phyloP scores from a whole-genome alignment of 2,888 invertebrate genomes.

The Tenthredo amoena region DNA sequence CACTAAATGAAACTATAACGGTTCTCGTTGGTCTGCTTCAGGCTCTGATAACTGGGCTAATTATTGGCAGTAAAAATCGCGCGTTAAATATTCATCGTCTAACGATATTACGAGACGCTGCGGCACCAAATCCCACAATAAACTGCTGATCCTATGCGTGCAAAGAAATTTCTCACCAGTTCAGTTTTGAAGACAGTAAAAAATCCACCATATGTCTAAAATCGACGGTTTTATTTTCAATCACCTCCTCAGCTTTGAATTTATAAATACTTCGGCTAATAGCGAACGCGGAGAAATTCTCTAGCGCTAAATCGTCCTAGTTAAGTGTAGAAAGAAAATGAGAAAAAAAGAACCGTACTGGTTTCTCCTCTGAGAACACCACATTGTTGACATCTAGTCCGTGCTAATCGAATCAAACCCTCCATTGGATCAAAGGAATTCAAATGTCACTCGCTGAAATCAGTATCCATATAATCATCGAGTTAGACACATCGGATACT shows the following conservation, averaged over 20 bases:
- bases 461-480: background rate
- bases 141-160: background rate
- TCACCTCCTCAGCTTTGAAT: background rate
- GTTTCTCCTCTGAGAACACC: background rate
- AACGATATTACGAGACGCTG: background rate
- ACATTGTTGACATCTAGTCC: constrained; percentile 8
- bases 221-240: background rate
- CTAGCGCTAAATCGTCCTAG: background rate
- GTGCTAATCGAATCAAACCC: background rate
- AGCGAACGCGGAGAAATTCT: background rate
- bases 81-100: constrained; percentile 8
- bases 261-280: background rate
- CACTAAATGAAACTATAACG: background rate
- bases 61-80: constrained; percentile 34
- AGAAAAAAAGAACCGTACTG: background rate
- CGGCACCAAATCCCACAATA: background rate
- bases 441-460: background rate
- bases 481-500: background rate
- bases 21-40: constrained; percentile 19
- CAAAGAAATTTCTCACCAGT: background rate
- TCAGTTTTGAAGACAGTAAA: background rate
- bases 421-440: constrained; percentile 8
- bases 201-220: background rate
- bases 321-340: background rate
- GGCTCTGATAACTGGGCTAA: constrained; percentile 32